These are phyloP conservation scores for Vanessa cardui DNA, from an alignment of 2,888 invertebrate genomes.

Conservation along the genomic window DNA sequence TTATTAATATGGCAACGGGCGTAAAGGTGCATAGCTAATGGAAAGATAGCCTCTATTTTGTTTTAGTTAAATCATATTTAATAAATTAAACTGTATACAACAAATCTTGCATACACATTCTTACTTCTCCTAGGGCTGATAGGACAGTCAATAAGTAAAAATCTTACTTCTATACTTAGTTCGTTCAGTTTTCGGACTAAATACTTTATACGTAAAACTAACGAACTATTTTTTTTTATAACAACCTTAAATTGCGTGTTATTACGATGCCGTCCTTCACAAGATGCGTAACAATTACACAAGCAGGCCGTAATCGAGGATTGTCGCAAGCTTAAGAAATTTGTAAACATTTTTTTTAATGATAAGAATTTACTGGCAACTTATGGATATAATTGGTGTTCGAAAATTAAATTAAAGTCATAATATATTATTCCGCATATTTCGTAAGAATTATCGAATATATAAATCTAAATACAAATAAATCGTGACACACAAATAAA, in stretches of 20 bases:
- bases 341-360: not conserved
- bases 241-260: conserved; percentile 1
- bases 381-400: not conserved
- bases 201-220: not conserved
- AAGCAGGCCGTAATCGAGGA: not conserved
- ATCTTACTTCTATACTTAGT: not conserved
- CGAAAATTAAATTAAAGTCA: not conserved
- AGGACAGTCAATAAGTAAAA: no score
- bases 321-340: not conserved
- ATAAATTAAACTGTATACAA: no score
- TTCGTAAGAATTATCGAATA: not conserved
- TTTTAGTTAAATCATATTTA: no score
- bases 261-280: conserved; percentile 4
- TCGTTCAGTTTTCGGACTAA: not conserved
- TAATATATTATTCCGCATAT: not conserved
- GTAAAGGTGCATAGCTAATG: no score
- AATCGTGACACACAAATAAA: no score
- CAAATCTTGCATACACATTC: no score
- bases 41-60: no score
- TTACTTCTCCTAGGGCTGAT: no score
- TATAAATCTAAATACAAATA: not conserved
- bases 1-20: no score
- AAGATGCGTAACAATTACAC: conserved; percentile 7
- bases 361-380: not conserved
- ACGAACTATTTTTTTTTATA: not conserved